These are phyloP conservation scores for Heliconius himera DNA, from an alignment of 1,140 invertebrate species.

Conservation along the genomic window DNA sequence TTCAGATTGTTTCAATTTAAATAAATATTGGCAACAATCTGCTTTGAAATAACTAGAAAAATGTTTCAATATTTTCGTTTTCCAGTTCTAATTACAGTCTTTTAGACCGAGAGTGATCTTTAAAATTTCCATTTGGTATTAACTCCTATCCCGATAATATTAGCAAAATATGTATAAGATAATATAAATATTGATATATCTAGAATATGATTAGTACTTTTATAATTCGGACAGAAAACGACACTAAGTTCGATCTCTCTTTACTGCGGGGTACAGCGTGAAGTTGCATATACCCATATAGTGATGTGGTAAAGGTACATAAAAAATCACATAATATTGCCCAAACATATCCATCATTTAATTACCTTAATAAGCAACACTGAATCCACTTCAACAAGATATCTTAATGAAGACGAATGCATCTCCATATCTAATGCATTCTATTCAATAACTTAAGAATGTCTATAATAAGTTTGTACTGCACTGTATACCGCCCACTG, in stretches of 20 bases:
- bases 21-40: too few species aligned
- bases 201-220: neutral
- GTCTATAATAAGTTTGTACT: neutral
- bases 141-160: too few species aligned
- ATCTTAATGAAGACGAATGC: conserved; percentile 3
- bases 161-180: neutral
- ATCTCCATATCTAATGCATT: conserved; percentile 6
- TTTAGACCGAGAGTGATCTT: too few species aligned
- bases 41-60: too few species aligned
- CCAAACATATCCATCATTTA: neutral
- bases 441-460: neutral
- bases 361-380: conserved; percentile 1
- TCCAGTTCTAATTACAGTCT: too few species aligned
- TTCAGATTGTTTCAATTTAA: too few species aligned
- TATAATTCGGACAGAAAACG: too few species aligned
- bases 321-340: neutral
- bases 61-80: too few species aligned
- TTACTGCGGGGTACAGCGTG: too few species aligned
- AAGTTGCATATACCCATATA: neutral
- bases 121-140: too few species aligned
- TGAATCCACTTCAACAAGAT: conserved; percentile 3
- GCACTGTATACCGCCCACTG: neutral
- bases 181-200: neutral
- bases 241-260: too few species aligned
- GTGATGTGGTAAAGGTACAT: too few species aligned